Evolutionary conservation across 2,888 invertebrate genomes (phyloP), one percentile per base, ranked within the genome.

Genomic region (Plagodis dolabraria): DNA sequence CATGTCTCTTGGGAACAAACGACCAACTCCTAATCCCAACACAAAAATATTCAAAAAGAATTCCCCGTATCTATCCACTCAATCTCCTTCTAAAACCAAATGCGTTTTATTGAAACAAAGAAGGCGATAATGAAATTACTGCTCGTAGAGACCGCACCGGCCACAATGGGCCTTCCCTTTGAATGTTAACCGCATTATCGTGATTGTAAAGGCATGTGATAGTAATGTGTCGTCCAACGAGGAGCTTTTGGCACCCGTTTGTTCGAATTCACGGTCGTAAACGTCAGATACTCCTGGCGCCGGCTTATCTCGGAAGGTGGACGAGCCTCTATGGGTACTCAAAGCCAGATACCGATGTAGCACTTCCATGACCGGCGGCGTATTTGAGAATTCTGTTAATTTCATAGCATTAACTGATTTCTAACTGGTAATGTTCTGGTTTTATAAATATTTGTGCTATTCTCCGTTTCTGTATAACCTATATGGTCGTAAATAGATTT

Each of bases 231-330:
- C 74, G 76, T 75, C 77, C 81, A 86, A 90, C 81, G 84, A 88
- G 83, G 83, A 87, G 83, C 89, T 92, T 92, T 92, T 92, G 89
- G 90, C 92, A 92, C 92, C 90, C 89, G 86, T 80, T 83, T 75
- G 82, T 75, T 74, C 70, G 70, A 62, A 67, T 54, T 58, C 72
- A 67, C 71, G 68, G 74, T 75, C 74, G 77, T 83, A 86, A 73
- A 75, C 67, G 66, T 63, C 63, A 62, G 85, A 86, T 85, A 81
- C 76, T 74, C 62, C 71, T 82, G 89, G 89, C 88, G 89, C 89
- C 89, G 73, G 11, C 74, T 81, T 85, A 82, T 84, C 74, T 42
- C n/a, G 35, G 49, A 51, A 55, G 44, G 35, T 50, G 59, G 59
- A 34, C 33, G 38, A 62, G 53, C 22, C 22, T n/a, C n/a, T 2